Evolutionary conservation across 2,797 vertebrate species (phyloP).

Genomic region (Adelosebastes latens): DNA sequence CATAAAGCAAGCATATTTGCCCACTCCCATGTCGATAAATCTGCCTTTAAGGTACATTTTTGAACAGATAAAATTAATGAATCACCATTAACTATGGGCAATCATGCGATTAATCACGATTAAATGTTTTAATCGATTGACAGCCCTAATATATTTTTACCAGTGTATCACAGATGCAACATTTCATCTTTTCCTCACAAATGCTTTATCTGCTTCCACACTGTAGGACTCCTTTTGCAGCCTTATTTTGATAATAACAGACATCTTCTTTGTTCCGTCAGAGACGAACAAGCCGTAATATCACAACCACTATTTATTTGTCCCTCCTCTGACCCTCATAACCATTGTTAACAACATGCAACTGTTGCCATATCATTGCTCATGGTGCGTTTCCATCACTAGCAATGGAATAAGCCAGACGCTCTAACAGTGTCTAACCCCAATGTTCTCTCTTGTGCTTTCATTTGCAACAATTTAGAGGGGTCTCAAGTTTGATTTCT

Average conservation of each 20-base stretch:
- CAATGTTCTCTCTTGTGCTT: background rate
- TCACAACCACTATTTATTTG: background rate
- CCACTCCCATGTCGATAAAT: too few relatives aligned
- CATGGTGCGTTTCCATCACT: background rate
- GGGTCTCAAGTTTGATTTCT: slow-evolving; percentile 20
- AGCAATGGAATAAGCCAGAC: background rate
- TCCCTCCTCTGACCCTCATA: background rate
- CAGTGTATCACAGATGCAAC: too few relatives aligned
- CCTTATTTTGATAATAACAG: background rate
- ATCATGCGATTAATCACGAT: too few relatives aligned
- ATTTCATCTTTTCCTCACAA: too few relatives aligned
- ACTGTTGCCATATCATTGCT: background rate
- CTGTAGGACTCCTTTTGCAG: background rate
- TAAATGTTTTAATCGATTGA: too few relatives aligned
- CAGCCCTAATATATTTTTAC: too few relatives aligned
- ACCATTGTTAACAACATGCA: background rate
- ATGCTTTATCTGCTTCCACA: background rate
- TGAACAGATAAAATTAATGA: too few relatives aligned
- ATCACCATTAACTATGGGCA: too few relatives aligned
- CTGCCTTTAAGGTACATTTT: too few relatives aligned
- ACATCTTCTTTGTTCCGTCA: background rate
- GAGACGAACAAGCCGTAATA: background rate
- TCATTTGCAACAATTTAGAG: slow-evolving; percentile 20
- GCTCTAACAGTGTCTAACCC: background rate
- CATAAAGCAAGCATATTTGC: too few relatives aligned